Percentiles rank a stretch among this genome's conserved stretches.
Evolutionary conservation across 2,113 vertebrate genomes (phyloP).

Genomic region (Barnardius zonarius): DNA sequence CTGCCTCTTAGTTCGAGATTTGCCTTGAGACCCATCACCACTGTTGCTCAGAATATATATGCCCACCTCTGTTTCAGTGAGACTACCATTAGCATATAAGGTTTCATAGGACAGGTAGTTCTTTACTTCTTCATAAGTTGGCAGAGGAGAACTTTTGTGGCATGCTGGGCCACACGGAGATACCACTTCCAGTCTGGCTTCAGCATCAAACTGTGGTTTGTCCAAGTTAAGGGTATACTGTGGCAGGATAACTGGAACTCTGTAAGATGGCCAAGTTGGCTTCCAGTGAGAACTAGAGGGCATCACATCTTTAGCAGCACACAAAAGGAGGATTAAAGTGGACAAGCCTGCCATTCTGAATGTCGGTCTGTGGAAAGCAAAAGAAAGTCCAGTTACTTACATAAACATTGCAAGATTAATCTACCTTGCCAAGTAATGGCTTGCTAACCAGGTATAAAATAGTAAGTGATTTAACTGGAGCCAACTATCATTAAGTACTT

Average conservation of each 20-base stretch:
- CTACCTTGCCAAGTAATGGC: not conserved
- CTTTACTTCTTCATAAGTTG: constrained; percentile 84
- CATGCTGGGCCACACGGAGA: constrained; percentile 88
- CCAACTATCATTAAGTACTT: not conserved
- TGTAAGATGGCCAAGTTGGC: constrained; percentile 87
- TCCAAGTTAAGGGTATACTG: constrained; percentile 79
- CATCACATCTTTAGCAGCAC: constrained; percentile 56
- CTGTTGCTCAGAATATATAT: constrained; percentile 81
- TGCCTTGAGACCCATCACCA: constrained; percentile 18
- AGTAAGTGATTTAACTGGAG: not conserved
- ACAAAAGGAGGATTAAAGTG: constrained; percentile 75
- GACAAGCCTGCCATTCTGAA: constrained; percentile 72
- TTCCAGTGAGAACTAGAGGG: constrained; percentile 68
- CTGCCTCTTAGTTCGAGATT: constrained; percentile 85
- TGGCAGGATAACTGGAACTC: constrained; percentile 87
- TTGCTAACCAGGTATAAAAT: not conserved
- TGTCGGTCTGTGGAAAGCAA: constrained; percentile 61
- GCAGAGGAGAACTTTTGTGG: constrained; percentile 82
- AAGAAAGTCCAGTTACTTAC: constrained; percentile 51
- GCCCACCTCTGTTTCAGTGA: constrained; percentile 87
- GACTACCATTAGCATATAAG: constrained; percentile 84
- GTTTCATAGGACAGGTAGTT: constrained; percentile 90
- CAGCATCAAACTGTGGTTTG: constrained; percentile 82
- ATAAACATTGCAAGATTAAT: not conserved
- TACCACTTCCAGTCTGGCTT: constrained; percentile 83